Percentiles rank a stretch among this genome's conserved stretches.
Evolutionary conservation across 2,113 vertebrate genomes (phyloP).

Genomic region (Peromyscus polionotus): DNA sequence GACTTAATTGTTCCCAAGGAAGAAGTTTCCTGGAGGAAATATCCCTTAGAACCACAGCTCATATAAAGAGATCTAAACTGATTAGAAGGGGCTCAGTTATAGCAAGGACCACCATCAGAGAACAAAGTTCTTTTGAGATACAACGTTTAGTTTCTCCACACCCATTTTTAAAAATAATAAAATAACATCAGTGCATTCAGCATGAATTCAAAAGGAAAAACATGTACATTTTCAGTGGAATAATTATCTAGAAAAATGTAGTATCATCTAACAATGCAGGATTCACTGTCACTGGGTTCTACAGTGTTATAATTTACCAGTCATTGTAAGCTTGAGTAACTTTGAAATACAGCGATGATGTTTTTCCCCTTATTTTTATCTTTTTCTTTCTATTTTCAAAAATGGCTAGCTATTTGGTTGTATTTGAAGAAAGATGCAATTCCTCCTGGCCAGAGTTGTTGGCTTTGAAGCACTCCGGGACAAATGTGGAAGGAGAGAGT

Average conservation of each 20-base stretch:
- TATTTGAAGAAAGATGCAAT: conserved; percentile 65
- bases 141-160: conserved; percentile 13
- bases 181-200: neutral
- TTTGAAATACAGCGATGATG: neutral
- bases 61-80: neutral
- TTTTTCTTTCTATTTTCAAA: conserved; percentile 72
- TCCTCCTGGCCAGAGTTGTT: conserved; percentile 69
- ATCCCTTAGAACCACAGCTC: neutral
- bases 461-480: conserved; percentile 40
- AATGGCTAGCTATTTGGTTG: conserved; percentile 66
- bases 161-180: conserved; percentile 35
- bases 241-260: conserved; percentile 17
- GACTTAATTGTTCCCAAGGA: neutral
- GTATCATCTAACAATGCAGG: conserved; percentile 3
- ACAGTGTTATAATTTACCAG: neutral
- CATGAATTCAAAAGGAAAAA: neutral
- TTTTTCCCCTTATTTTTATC: neutral
- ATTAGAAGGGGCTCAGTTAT: neutral
- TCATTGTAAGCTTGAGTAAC: neutral
- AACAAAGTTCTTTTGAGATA: neutral
- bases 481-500: conserved; percentile 53
- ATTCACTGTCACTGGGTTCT: neutral
- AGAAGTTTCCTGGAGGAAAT: neutral
- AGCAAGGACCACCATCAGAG: neutral
- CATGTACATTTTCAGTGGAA: neutral